Percentiles rank a stretch among this genome's conserved stretches.
Conservation (phyloP, 2,797 vertebrate genomes). For the Eulemur rubriventer region DNA sequence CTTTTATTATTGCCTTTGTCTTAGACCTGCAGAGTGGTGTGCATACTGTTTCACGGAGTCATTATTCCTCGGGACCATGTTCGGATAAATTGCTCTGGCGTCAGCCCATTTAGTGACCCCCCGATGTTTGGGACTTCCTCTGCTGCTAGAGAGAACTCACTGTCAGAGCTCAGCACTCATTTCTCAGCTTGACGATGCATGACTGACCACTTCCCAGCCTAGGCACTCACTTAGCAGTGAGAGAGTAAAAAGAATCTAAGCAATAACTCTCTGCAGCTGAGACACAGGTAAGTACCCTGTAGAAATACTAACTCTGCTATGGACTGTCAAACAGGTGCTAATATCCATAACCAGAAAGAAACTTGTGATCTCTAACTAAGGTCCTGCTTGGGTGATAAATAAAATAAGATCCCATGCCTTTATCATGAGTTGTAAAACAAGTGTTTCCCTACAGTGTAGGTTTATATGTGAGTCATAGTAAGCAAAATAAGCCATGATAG, state of each 20-base stretch:
- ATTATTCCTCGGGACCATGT: not conserved
- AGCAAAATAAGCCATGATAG: not conserved
- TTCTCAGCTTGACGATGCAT: not conserved
- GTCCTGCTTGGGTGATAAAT: not conserved
- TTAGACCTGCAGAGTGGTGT: not conserved
- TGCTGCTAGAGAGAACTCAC: constrained; percentile 18
- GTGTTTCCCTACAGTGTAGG: not conserved
- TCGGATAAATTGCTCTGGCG: not conserved
- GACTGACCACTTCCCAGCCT: not conserved
- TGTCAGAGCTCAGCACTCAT: not conserved
- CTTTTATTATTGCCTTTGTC: constrained; percentile 12
- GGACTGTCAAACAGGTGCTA: not conserved
- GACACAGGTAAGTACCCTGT: not conserved
- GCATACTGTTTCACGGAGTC: constrained; percentile 31
- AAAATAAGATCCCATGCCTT: not conserved
- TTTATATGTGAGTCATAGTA: not conserved
- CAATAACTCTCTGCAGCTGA: not conserved
- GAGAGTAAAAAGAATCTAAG: constrained; percentile 1
- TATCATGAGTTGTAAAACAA: not conserved
- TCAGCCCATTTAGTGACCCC: constrained; percentile 60
- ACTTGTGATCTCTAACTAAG: not conserved
- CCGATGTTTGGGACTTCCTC: constrained; percentile 48
- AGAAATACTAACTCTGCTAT: not conserved
- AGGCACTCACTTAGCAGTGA: not conserved
- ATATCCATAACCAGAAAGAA: not conserved